Base-by-base conservation (phyloP, 2,113 vertebrate genomes). In the Antennarius striatus region DNA sequence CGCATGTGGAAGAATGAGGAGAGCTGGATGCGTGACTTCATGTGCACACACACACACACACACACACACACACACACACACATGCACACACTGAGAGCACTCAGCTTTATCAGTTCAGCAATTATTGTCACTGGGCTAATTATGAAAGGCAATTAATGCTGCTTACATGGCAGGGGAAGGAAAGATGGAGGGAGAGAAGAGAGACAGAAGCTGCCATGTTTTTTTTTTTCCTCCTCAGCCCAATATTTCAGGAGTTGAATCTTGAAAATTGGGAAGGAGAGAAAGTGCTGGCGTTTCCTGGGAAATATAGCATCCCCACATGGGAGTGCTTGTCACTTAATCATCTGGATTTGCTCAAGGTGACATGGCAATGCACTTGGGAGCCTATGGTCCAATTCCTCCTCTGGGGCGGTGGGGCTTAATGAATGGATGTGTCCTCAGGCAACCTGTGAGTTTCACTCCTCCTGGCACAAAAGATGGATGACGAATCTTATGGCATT, bases 141-240 rank as follows among this genome's bases (percentile, higher is more conserved):
- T 92, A 92, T 88, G 83, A 90, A 91, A 92, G 84, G 88, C 90
- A 93, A 93, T 93, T 93, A 93, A 89, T 77, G 75, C 59, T 75
- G 79, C 83, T 85, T 86, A 89, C 86, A 89, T 75, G 78, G 83
- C 77, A 68, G 58, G 71, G 64, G 60, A 60, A 49, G 59, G 69
- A 64, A 63, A 56, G 74, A 71, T 47, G 72, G 70, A 69, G 57
- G 59, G 70, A 65, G 47, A 68, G 73, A 73, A 50, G 65, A 68
- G 42, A 32, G 71, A 68, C 45, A 29, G 46, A 12, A 51, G 60
- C n/a, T 10, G 50, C 1, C 58, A 67, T 67, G 69, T 69, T 57
- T 76, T 72, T 71, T 63, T 22, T 22, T 22, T 22, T 22, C 22
- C 63, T 77, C 48, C 68, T 50, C 52, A 72, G 50, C 54, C 56